Percentiles rank a stretch among this genome's conserved stretches.
phyloP scores from a whole-genome alignment of 2,113 vertebrate genomes.

The Gavialis gangeticus region DNA sequence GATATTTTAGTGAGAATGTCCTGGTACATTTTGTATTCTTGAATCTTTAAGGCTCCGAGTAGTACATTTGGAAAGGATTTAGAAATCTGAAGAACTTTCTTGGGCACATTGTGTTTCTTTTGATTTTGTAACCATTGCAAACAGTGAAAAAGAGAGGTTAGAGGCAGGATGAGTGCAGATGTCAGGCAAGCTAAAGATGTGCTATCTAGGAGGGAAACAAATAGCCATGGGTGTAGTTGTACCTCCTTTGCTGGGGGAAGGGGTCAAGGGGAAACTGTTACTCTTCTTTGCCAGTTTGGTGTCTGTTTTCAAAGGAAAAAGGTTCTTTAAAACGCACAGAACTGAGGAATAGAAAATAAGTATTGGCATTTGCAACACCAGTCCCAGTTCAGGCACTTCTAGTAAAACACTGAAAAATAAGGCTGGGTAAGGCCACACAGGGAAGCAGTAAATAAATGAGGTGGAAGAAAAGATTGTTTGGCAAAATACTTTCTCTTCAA shows the following conservation, averaged over 20 bases:
- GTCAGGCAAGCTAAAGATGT: background rate
- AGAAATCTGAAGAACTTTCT: background rate
- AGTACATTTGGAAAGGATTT: background rate
- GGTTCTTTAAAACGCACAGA: background rate
- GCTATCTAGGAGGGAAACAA: background rate
- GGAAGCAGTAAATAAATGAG: constrained; percentile 22
- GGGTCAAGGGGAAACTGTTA: background rate
- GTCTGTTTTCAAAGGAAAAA: constrained; percentile 42
- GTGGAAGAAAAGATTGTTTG: constrained; percentile 10
- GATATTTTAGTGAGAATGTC: constrained; percentile 4
- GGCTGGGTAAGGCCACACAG: background rate
- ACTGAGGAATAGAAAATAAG: constrained; percentile 31
- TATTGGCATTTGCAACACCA: background rate
- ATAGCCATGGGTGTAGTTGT: background rate
- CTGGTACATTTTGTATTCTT: background rate
- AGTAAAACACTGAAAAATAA: constrained; percentile 14
- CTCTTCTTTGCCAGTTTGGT: background rate
- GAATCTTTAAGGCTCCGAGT: constrained; percentile 4
- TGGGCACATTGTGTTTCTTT: background rate
- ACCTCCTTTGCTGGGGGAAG: background rate
- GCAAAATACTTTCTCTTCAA: constrained; percentile 15
- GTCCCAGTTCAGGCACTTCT: constrained; percentile 15
- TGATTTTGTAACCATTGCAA: background rate
- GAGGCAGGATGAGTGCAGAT: background rate
- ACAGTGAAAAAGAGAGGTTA: background rate